Base-by-base conservation (phyloP, 2,113 vertebrate genomes). In the Nansenia antarctica region DNA sequence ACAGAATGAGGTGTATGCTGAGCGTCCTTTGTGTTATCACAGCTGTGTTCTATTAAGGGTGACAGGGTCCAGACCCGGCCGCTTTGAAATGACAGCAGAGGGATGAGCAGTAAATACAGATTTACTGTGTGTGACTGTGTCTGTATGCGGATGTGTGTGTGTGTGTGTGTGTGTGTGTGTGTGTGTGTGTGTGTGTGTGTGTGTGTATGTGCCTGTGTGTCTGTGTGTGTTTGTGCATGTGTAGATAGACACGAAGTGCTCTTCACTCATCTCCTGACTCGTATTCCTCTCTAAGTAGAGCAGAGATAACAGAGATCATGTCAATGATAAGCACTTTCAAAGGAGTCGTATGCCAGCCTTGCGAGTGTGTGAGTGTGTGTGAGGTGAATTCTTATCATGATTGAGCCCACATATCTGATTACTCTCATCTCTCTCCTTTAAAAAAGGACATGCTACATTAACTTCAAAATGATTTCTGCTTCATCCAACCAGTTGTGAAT, bases 71-170 rank as follows among this genome's bases (percentile, higher is more conserved):
- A 88, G 89, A 91, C 86, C 83, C 86, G 83, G 88, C 88, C 83
- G 78, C 79, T 88, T 92, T 86, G 69, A 82, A 91, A 81, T 90
- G 90, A 89, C 91, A 93, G 88, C 82, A 90, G 89, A 89, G 78
- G 78, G 86, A 90, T 81, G 79, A 89, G 81, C 73, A 65, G 88
- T 92, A 92, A 93, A 93, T 92, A 92, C 88, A 82, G 81, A 74
- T 81, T 78, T 58, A 72, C n/a, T 62, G 24, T 58, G 37, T 61
- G 22, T 61, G 45, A 42, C 31, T 30, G 32, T 18, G 30, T 62
- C 20, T 55, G 45, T 30, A 14, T 49, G 31, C 55, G 39, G 62
- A 8, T 9, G 30, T 35, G 47, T 55, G 26, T 65, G 26, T 24
- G 34, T 34, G 34, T 34, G 34, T 60, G 52, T 53, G 32, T n/a